These are phyloP conservation scores for Sinotaia quadrata DNA, from an alignment of 2,888 invertebrate species.

Conservation along the genomic window DNA sequence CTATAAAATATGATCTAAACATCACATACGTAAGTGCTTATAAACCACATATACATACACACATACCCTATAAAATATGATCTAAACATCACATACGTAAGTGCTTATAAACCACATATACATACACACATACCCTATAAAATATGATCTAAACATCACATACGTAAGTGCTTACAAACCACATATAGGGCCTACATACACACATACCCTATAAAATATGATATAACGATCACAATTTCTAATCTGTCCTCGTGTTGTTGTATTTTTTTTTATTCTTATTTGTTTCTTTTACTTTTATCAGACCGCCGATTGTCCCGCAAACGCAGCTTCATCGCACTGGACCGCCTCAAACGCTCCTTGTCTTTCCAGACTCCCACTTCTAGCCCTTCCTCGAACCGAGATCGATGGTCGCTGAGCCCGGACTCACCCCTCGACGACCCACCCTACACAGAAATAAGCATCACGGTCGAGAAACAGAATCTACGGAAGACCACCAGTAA, in stretches of 20 bases:
- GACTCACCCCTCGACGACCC: not conserved
- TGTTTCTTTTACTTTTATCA: constrained; percentile 39
- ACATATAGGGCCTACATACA: not conserved
- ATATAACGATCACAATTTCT: not conserved
- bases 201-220: too few relatives aligned
- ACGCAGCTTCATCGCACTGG: constrained; percentile 47
- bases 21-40: too few relatives aligned
- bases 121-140: too few relatives aligned
- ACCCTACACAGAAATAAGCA: constrained; percentile 30
- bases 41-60: too few relatives aligned
- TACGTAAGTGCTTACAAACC: not conserved
- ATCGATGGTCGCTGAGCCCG: constrained; percentile 12
- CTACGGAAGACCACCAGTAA: constrained; percentile 37
- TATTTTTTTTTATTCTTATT: too few relatives aligned
- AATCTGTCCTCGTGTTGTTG: not conserved
- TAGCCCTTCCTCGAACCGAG: not conserved
- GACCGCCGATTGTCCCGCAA: constrained; percentile 59
- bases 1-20: too few relatives aligned
- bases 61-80: too few relatives aligned
- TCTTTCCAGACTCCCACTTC: constrained; percentile 46
- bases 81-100: too few relatives aligned
- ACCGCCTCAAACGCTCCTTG: constrained; percentile 58
- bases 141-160: too few relatives aligned
- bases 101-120: too few relatives aligned
- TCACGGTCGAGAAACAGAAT: constrained; percentile 31